Conservation (phyloP, 2,113 vertebrate species). For the Zosterops pallidus region DNA sequence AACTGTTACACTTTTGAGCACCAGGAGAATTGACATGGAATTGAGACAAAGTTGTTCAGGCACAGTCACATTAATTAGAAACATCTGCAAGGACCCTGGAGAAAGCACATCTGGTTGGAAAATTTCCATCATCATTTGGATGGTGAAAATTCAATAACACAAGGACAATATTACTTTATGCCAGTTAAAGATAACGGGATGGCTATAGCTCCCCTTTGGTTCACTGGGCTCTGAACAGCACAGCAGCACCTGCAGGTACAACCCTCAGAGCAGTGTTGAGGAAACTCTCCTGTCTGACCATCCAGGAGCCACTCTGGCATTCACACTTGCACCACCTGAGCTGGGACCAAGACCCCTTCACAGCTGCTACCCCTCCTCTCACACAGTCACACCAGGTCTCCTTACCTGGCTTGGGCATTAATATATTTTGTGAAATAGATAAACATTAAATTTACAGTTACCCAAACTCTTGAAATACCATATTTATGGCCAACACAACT, state of each 20-base stretch:
- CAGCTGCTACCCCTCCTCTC: not conserved
- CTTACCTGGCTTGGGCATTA: not conserved
- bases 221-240: not conserved
- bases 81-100: not conserved
- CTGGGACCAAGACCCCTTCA: accelerated
- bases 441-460: not conserved
- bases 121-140: not conserved
- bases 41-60: not conserved
- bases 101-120: not conserved
- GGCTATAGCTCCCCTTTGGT: not conserved
- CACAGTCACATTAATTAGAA: not conserved
- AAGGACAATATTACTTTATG: not conserved
- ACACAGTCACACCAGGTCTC: not conserved
- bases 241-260: not conserved
- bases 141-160: not conserved
- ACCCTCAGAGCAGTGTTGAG: not conserved
- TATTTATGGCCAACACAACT: not conserved
- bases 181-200: not conserved
- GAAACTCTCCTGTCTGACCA: not conserved
- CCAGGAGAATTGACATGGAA: not conserved
- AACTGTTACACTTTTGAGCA: not conserved
- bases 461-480: not conserved
- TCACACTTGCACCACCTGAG: not conserved
- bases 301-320: not conserved
- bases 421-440: not conserved